Evolutionary conservation across 2,113 vertebrate genomes (phyloP).

Genomic region (Gnathonemus longibarbis): DNA sequence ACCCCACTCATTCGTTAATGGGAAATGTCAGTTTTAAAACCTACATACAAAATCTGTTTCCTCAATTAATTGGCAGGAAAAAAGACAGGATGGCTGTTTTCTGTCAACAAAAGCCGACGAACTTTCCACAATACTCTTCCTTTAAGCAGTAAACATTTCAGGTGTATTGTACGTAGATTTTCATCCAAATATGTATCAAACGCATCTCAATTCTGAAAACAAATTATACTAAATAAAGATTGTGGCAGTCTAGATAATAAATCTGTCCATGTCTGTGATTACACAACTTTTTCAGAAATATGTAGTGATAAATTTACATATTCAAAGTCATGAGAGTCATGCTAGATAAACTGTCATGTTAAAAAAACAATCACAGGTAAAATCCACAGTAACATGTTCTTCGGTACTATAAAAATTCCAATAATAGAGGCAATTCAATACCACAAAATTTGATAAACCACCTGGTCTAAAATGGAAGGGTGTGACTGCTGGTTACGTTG

Average conservation of each 20-base stretch:
- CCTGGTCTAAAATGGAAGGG: not conserved
- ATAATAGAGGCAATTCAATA: not conserved
- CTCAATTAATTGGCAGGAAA: constrained; percentile 7
- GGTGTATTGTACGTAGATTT: not conserved
- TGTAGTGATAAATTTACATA: not conserved
- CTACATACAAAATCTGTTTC: constrained; percentile 18
- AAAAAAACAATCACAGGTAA: not conserved
- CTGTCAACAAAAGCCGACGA: not conserved
- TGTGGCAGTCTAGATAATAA: not conserved
- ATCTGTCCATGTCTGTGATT: not conserved
- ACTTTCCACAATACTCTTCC: not conserved
- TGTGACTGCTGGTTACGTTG: not conserved
- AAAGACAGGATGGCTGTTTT: not conserved
- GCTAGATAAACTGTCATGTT: not conserved
- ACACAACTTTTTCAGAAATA: not conserved
- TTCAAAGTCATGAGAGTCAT: not conserved
- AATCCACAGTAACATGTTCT: not conserved
- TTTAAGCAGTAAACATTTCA: not conserved
- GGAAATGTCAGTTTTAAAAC: constrained; percentile 40
- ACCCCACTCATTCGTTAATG: constrained; percentile 38
- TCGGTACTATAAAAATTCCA: not conserved
- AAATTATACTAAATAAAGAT: not conserved
- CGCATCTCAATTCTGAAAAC: not conserved
- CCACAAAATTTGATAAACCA: not conserved
- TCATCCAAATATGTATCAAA: not conserved